Percentiles rank a stretch among this genome's conserved stretches.
phyloP scores from a whole-genome alignment of 1,140 invertebrate species.

The Pseudoatta argentina region DNA sequence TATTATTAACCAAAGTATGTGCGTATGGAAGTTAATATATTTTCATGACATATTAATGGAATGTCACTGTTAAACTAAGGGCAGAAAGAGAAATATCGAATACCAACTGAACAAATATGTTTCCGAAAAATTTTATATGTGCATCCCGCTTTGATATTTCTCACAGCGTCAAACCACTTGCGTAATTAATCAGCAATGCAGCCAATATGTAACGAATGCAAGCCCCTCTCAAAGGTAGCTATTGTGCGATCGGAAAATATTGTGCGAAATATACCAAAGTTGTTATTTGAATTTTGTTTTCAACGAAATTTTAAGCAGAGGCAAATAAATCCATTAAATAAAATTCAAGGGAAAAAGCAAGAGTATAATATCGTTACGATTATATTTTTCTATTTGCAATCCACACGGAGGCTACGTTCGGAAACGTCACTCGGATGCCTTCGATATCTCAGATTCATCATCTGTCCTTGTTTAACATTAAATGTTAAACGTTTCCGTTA shows the following conservation, averaged over 20 bases:
- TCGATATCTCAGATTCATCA: no score
- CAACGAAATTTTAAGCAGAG: conserved; percentile 34
- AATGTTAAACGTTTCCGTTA: no score
- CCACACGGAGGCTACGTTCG: not conserved
- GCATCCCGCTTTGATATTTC: conserved; percentile 54
- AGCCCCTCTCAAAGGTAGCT: conserved; percentile 47
- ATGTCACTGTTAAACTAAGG: conserved; percentile 20
- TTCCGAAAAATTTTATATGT: conserved; percentile 41
- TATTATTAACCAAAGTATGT: conserved; percentile 28
- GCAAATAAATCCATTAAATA: conserved; percentile 47
- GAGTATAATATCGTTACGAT: not conserved
- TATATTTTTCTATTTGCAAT: not conserved
- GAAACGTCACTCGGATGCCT: no score
- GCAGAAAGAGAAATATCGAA: conserved; percentile 29
- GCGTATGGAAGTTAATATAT: conserved; percentile 34
- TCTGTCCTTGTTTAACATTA: no score
- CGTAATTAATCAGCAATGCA: conserved; percentile 61
- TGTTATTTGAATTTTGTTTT: conserved; percentile 64
- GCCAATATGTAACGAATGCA: conserved; percentile 52
- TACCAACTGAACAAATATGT: conserved; percentile 5
- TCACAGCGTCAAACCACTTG: conserved; percentile 64
- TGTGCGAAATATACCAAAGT: conserved; percentile 28
- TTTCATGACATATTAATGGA: conserved; percentile 40
- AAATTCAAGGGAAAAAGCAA: conserved; percentile 11
- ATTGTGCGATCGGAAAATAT: conserved; percentile 60